Evolutionary conservation across 1,140 invertebrate species (phyloP), one percentile per base, ranked within the genome.

Genomic region (Nasonia vitripennis): DNA sequence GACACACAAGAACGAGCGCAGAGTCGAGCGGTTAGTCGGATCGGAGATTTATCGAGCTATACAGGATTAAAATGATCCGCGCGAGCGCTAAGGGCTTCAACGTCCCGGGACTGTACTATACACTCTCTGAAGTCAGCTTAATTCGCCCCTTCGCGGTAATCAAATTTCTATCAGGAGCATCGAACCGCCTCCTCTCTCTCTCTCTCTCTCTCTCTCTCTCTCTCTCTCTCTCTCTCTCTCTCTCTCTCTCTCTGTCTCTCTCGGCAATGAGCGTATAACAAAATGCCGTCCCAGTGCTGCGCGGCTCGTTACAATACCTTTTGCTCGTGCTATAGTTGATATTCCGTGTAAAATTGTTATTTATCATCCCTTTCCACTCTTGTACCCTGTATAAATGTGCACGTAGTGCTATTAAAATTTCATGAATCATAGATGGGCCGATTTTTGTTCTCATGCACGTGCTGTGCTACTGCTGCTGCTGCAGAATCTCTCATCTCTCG

Each of bases 91-190:
- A 55, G 37, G 45, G 81, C 73, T 83, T 67, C 81, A 51, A 10
- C 10, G 23, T 70, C 41, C 62, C n/a, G 37, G 45, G 45, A 17
- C 20, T 7, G 4, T n/a, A 20, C 6, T 20, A 7, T 62, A 20
- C 1, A 62, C 17, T 62, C 17, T 62, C 55, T 45, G 27, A 55
- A 79, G 74, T n/a, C 75, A 41, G 77, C 62, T 84, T 74, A 81
- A 70, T 62, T 80, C 75, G 20, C 55, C 75, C 20, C 17, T 20
- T 62, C 17, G 2, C 45, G 9, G 12, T 62, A 80, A 80, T 84
- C 45, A 84, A 78, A 84, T 78, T 78, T 70, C 73, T 48, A 73
- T 79, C 41, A 70, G 67, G 23, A 31, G 31, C 37, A 80, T 85
- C 48, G 48, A 74, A 71, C 41, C 41, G 31, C 51, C 34, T 51